Conservation (phyloP, 2,113 vertebrate genomes). For the Dolichotis patagonum region DNA sequence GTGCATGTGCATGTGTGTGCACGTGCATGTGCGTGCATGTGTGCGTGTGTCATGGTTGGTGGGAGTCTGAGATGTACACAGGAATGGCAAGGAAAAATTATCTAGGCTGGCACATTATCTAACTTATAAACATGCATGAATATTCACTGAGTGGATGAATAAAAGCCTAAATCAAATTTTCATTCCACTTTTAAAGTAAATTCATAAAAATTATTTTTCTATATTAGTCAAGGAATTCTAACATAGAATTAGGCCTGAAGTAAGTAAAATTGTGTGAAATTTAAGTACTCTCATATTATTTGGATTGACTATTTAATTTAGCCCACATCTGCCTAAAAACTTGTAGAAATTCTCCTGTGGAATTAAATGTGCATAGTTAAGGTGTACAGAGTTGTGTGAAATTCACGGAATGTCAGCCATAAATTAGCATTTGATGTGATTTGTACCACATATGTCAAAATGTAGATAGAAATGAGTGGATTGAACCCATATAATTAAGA, state of each 20-base stretch:
- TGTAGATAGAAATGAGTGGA: neutral
- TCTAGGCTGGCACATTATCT: neutral
- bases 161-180: neutral
- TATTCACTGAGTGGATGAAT: neutral
- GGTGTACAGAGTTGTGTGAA: neutral
- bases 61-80: neutral
- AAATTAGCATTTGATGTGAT: neutral
- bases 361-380: neutral
- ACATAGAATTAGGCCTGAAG: neutral
- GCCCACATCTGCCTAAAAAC: neutral
- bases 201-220: neutral
- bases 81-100: neutral
- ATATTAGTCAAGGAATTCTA: neutral
- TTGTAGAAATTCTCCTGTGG: neutral
- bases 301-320: slow-evolving; percentile 21
- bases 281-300: neutral
- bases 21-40: neutral
- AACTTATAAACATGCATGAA: neutral
- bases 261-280: neutral
- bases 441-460: neutral
- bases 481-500: neutral
- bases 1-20: neutral
- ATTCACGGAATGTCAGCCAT: neutral
- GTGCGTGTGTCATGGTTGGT: accelerated
- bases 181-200: neutral